These are phyloP conservation scores for Falco concolor DNA, from an alignment of 2,797 vertebrate genomes.

Conservation along the genomic window DNA sequence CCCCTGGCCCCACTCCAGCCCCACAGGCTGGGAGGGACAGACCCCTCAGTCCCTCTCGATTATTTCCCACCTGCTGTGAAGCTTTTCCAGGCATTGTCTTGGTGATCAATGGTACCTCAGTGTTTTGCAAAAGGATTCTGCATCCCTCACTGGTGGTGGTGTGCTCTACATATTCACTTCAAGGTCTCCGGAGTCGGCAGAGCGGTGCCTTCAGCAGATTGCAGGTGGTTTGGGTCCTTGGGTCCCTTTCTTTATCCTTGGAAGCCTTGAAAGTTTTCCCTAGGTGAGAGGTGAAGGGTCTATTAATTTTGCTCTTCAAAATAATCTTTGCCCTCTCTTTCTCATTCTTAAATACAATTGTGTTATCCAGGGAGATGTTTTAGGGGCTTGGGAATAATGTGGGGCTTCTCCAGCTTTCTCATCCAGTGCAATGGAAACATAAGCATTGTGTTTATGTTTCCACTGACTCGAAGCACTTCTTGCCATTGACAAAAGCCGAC, in stretches of 20 bases:
- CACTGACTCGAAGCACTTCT: slow-evolving; percentile 57
- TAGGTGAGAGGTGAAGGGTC: slow-evolving; percentile 70
- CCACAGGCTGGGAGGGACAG: background rate
- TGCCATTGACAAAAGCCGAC: slow-evolving; percentile 41
- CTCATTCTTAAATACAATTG: slow-evolving; percentile 52
- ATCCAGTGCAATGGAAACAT: background rate
- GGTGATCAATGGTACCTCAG: slow-evolving; percentile 50
- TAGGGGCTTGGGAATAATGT: slow-evolving; percentile 11
- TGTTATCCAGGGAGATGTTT: slow-evolving; percentile 44
- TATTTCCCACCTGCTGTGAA: slow-evolving; percentile 21
- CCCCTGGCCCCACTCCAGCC: background rate
- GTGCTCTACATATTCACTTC: slow-evolving; percentile 52
- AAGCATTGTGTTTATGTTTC: too few relatives aligned
- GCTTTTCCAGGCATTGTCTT: slow-evolving; percentile 65
- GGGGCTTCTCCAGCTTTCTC: slow-evolving; percentile 44
- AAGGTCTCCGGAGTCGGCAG: slow-evolving; percentile 69
- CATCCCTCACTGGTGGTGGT: slow-evolving; percentile 31
- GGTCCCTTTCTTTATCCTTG: slow-evolving; percentile 70
- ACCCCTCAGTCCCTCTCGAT: slow-evolving; percentile 3
- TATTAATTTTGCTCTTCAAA: slow-evolving; percentile 74
- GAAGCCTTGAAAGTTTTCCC: slow-evolving; percentile 77
- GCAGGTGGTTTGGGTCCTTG: slow-evolving; percentile 68
- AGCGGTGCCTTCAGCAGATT: slow-evolving; percentile 63
- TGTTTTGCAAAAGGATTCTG: slow-evolving; percentile 61
- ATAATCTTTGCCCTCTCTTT: slow-evolving; percentile 73